Evolutionary conservation across 2,888 invertebrate species (phyloP).

Genomic region (Diachrysia chrysitis): DNA sequence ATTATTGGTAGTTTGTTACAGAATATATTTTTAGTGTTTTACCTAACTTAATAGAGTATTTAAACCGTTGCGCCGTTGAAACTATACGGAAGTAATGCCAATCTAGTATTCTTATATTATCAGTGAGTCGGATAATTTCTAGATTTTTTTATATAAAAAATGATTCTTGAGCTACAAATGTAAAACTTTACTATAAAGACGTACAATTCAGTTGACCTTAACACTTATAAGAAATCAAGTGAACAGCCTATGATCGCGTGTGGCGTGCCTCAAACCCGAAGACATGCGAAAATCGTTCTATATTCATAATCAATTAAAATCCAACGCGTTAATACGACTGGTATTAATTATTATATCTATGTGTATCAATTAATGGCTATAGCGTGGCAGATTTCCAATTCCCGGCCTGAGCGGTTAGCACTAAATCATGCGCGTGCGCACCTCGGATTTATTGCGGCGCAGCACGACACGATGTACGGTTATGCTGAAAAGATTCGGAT

Average conservation of each 20-base stretch:
- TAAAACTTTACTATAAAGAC: no score
- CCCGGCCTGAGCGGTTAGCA: slow-evolving; percentile 32
- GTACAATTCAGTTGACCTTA: not conserved
- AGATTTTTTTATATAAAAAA: no score
- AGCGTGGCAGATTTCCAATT: slow-evolving; percentile 61
- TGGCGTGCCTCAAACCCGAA: slow-evolving; percentile 40
- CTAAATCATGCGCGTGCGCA: slow-evolving; percentile 53
- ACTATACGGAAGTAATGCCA: no score
- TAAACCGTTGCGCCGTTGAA: not conserved
- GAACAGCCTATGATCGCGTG: slow-evolving; percentile 32
- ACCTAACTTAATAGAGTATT: no score
- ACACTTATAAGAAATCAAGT: slow-evolving; percentile 16
- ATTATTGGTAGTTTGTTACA: not conserved
- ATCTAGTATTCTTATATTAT: no score
- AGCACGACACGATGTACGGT: slow-evolving; percentile 51
- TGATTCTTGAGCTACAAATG: no score
- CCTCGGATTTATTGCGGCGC: slow-evolving; percentile 49
- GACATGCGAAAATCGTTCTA: slow-evolving; percentile 23
- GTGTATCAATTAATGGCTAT: slow-evolving; percentile 56
- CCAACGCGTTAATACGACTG: slow-evolving; percentile 45
- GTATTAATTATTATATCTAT: slow-evolving; percentile 47
- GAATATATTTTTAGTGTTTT: no score
- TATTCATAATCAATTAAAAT: slow-evolving; percentile 48
- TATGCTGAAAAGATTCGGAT: slow-evolving; percentile 37
- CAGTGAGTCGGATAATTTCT: no score